Base-by-base conservation (phyloP, 2,113 vertebrate genomes). In the Orycteropus afer region DNA sequence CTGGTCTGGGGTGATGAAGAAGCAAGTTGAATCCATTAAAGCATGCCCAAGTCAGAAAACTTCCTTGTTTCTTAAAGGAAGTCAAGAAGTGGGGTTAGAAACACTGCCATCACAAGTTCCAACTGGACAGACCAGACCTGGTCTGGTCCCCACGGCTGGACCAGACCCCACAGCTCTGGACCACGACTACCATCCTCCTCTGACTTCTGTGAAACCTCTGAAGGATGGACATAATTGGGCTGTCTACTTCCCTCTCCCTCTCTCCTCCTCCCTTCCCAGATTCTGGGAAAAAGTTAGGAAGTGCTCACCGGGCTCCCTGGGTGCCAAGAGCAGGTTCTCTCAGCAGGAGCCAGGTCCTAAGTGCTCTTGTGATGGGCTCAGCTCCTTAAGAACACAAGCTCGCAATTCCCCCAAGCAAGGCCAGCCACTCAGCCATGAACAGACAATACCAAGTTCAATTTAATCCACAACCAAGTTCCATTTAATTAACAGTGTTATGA, bases 1-100 rank as follows among this genome's bases (percentile, higher is more conserved):
- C 55, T 95, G 82, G 49, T 71, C 94, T 91, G 14, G 49, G 71
- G 93, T 86, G 40, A 86, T 6, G 45, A 89, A 92, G 47, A 88
- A 93, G 45, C 89, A 79, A 51, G 81, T 23, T 93, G 82, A 95
- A 82, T 77, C 85, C 91, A 95, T 67, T 94, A 90, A 40, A 86
- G 57, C 18, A 74, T 4, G 55, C 42, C 73, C 78, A 32, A 57
- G 78, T 63, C 25, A 13, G n/a, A 87, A 37, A 90, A 77, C 74
- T 84, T 96, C 90, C 86, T 20, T 78, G 22, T 80, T 96, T 96
- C 32, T 67, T 76, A 59, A 93, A 76, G 71, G 90, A 90, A 92
- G 89, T 87, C 49, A 73, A 91, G 73, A n/a, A 83, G 15, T 0
- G 14, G 18, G 42, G 10, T 90, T 86, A 76, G 79, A 61, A 55